These are phyloP conservation scores for Antennarius maculatus DNA, from an alignment of 2,797 vertebrate genomes.

Conservation along the genomic window DNA sequence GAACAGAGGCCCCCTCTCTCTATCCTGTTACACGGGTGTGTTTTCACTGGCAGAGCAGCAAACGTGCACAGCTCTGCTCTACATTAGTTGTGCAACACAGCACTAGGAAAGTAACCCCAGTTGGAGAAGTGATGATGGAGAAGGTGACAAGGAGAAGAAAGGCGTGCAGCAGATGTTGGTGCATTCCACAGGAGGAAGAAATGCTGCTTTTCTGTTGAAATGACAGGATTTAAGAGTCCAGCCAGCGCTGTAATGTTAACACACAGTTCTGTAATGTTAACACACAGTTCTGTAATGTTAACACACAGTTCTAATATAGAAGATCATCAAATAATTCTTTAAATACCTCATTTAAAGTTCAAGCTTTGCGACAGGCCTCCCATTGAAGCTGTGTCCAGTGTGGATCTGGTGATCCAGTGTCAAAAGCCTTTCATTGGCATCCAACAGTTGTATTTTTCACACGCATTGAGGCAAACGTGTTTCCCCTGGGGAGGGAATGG, in stretches of 20 bases:
- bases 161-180: slow-evolving; percentile 32
- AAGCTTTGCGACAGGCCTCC: neutral
- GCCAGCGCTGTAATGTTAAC: neutral
- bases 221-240: neutral
- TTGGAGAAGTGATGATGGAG: slow-evolving; percentile 62
- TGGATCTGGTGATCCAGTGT: neutral
- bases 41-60: slow-evolving; percentile 75
- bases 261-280: neutral
- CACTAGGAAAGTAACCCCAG: slow-evolving; percentile 54
- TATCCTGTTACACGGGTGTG: slow-evolving; percentile 77
- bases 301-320: neutral
- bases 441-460: slow-evolving; percentile 12
- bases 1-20: slow-evolving; percentile 70
- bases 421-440: slow-evolving; percentile 2
- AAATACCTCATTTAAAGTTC: neutral
- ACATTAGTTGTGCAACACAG: slow-evolving; percentile 50
- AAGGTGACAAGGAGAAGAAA: slow-evolving; percentile 48
- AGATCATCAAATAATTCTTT: neutral
- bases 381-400: neutral
- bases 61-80: slow-evolving; percentile 45
- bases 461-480: neutral
- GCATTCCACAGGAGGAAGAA: neutral
- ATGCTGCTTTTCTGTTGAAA: neutral
- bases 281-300: neutral
- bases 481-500: too few relatives aligned